A percentile compares a stretch with the other conserved stretches of the same genome.
Evolutionary conservation across 2,113 vertebrate genomes (phyloP).

Genomic region (Forbesichthys agassizii): DNA sequence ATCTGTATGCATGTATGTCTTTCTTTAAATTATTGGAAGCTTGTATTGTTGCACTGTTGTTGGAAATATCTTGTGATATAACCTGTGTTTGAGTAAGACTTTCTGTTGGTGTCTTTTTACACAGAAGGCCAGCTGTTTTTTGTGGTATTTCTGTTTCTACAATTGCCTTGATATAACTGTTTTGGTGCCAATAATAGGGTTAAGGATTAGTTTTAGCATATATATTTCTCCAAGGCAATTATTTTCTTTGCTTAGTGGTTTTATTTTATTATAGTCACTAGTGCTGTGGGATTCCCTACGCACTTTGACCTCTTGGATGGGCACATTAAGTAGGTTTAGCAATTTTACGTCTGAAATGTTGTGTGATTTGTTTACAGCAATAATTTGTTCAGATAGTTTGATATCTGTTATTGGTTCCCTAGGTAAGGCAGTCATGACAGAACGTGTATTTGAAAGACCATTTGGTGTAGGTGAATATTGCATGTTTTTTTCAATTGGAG

Average conservation of each 20-base stretch:
- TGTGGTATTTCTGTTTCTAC: background rate
- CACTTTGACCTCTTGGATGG: slow-evolving; percentile 11
- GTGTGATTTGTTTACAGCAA: slow-evolving; percentile 7
- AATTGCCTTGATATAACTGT: background rate
- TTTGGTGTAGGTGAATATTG: background rate
- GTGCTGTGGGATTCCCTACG: background rate
- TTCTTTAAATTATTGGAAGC: slow-evolving; percentile 1
- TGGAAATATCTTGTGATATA: slow-evolving; percentile 16
- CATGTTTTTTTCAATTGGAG: slow-evolving; percentile 15
- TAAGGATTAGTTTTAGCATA: background rate
- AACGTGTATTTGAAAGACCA: slow-evolving; percentile 1
- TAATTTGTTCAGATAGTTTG: background rate
- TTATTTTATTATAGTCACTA: background rate
- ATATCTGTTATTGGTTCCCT: slow-evolving; percentile 12
- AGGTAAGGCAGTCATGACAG: background rate
- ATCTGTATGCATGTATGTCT: background rate
- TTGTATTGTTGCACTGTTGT: slow-evolving; percentile 8
- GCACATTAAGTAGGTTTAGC: background rate
- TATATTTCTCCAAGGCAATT: background rate
- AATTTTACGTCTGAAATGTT: slow-evolving; percentile 16
- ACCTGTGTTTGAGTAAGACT: background rate
- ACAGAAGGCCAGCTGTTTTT: background rate
- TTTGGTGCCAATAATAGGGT: background rate
- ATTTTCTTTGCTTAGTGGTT: slow-evolving; percentile 7
- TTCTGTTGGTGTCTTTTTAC: slow-evolving; percentile 8